Base-by-base conservation (phyloP, 2,113 vertebrate species). In the Brevimyrus niger region DNA sequence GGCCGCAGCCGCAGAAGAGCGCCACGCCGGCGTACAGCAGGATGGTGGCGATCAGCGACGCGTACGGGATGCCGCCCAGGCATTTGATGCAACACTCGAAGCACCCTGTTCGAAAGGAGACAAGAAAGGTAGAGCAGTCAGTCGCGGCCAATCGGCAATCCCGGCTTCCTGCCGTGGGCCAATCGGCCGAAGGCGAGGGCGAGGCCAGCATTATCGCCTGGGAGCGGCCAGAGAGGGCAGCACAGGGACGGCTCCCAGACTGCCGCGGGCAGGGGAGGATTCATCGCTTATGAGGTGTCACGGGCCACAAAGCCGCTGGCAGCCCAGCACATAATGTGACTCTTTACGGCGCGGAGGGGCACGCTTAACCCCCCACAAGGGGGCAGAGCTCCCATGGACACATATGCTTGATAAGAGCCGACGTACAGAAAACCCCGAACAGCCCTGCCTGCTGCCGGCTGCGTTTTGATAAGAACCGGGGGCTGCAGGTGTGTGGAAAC, bases 41-140 rank as follows among this genome's bases (percentile, higher is more conserved):
- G 92, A 99, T 97, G 90, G 98, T 99, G 35, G 98, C 98, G 4
- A 99, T 98, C 94, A 99, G 95, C 6, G 98, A 99, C 2, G 98
- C 98, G 0, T 99, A 99, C 21, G 98, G 98, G 91, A 99, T 98
- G 38, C 98, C 98, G 84, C 98, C 98, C 94, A 99, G 95, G 91
- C 98, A 99, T 93, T 99, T 98, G 93, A 98, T 98, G 82, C 98
- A 99, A 94, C 98, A 99, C 93, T 99, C 98, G 1, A 98, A 98
- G 93, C 98, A 99, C 91, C 98, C 98, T 99, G 92, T 1, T 89
- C 89, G 51, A 6, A 88, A 89, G 11, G 44, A 53, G 31, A 47
- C 7, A 23, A 44, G 23, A n/a, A 80, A 31, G 48, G 86, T 15
- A 69, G 35, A 23, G 2, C 10, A 7, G 15, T 46, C 83, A 76